phyloP scores from a whole-genome alignment of 1,140 invertebrate species.

The Bathynomus jamesi region DNA sequence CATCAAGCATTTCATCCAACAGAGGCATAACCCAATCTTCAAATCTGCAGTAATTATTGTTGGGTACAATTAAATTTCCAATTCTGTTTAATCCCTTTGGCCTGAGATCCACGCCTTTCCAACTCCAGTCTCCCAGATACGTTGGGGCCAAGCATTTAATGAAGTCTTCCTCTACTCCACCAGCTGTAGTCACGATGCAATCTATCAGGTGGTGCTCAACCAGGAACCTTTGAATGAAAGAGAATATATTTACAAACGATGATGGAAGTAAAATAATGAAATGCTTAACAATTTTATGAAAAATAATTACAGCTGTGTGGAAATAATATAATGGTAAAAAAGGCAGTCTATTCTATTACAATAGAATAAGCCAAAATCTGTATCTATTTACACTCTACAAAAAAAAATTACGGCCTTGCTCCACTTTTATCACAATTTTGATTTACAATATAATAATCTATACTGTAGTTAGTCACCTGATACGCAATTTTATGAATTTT shows the following conservation, averaged over 20 bases:
- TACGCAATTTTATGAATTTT: too few species aligned
- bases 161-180: slow-evolving; percentile 97
- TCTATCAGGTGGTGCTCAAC: slow-evolving; percentile 55
- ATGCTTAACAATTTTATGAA: too few species aligned
- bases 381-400: too few species aligned
- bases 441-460: too few species aligned
- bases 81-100: slow-evolving; percentile 80
- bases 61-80: slow-evolving; percentile 91
- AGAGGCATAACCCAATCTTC: slow-evolving; percentile 97
- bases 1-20: slow-evolving; percentile 79
- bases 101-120: slow-evolving; percentile 55
- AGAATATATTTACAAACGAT: neutral
- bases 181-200: slow-evolving; percentile 94
- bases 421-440: too few species aligned
- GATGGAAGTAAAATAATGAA: too few species aligned
- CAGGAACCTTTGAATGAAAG: slow-evolving; percentile 15
- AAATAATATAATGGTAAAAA: too few species aligned
- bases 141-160: slow-evolving; percentile 97
- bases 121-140: slow-evolving; percentile 80
- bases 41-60: slow-evolving; percentile 97
- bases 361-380: too few species aligned
- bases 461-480: too few species aligned
- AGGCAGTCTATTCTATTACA: too few species aligned
- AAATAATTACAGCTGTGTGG: too few species aligned
- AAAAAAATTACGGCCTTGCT: too few species aligned